Evolutionary conservation across 2,113 vertebrate species (phyloP).

Genomic region (Damaliscus lunatus): DNA sequence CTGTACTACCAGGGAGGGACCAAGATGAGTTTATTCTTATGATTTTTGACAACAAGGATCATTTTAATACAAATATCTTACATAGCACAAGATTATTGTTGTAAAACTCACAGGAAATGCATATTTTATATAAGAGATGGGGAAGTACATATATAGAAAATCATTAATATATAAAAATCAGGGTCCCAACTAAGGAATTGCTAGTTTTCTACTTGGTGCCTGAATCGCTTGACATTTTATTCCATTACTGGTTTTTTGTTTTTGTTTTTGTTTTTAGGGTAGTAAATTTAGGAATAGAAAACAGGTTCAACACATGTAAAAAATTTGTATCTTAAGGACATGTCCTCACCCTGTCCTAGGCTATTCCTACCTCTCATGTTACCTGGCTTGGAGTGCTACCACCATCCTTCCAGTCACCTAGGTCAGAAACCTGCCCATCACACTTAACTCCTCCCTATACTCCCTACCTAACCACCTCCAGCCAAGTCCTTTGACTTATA

Average conservation of each 20-base stretch:
- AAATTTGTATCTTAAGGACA: not conserved
- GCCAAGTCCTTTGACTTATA: not conserved
- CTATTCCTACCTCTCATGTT: not conserved
- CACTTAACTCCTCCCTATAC: not conserved
- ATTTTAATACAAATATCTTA: conserved; percentile 33
- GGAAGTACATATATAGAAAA: not conserved
- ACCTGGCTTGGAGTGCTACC: not conserved
- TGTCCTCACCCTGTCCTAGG: not conserved
- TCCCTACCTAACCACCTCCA: not conserved
- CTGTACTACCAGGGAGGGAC: not conserved
- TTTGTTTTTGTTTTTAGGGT: not conserved
- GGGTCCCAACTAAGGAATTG: not conserved
- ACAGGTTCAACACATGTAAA: not conserved
- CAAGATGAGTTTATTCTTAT: not conserved
- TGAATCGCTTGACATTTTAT: not conserved
- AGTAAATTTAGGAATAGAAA: not conserved
- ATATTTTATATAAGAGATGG: not conserved
- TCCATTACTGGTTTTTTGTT: not conserved
- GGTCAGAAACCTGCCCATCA: not conserved
- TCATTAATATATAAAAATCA: not conserved
- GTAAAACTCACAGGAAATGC: not conserved
- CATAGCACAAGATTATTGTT: not conserved
- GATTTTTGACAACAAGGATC: not conserved
- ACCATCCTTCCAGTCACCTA: not conserved
- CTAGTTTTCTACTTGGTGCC: not conserved